Evolutionary conservation across 2,797 vertebrate genomes (phyloP).

Genomic region (Neosilurus mollespiculum): DNA sequence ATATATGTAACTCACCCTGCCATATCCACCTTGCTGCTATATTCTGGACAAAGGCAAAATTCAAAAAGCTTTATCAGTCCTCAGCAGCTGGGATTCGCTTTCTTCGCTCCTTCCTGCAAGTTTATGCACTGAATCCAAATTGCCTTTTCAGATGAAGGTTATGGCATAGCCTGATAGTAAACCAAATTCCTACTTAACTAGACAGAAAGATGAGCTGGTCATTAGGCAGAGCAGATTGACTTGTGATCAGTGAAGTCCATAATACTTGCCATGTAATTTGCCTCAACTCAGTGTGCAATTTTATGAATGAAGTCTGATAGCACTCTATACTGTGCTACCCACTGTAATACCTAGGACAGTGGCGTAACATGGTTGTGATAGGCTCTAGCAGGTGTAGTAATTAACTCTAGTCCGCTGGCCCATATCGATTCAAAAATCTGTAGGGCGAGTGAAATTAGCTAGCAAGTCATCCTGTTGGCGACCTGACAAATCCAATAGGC

Average conservation of each 20-base stretch:
- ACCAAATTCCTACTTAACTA: slow-evolving; percentile 65
- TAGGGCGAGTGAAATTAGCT: too few species aligned
- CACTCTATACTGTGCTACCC: slow-evolving; percentile 46
- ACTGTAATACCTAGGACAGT: too few species aligned
- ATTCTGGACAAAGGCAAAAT: slow-evolving; percentile 66
- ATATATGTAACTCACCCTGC: slow-evolving; percentile 56
- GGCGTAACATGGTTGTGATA: too few species aligned
- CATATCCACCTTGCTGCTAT: slow-evolving; percentile 53
- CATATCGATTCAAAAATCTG: too few species aligned
- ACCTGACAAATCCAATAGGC: too few species aligned
- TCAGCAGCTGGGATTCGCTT: slow-evolving; percentile 64
- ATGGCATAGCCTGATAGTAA: slow-evolving; percentile 65
- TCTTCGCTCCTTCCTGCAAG: slow-evolving; percentile 34
- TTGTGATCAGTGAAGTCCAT: slow-evolving; percentile 12
- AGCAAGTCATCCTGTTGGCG: too few species aligned
- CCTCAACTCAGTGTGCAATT: slow-evolving; percentile 31
- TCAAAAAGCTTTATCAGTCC: slow-evolving; percentile 71
- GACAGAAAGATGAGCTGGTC: slow-evolving; percentile 39
- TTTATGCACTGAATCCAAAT: slow-evolving; percentile 69
- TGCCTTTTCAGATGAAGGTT: slow-evolving; percentile 73
- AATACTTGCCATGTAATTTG: slow-evolving; percentile 30
- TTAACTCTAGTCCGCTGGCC: too few species aligned
- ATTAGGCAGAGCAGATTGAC: slow-evolving; percentile 38
- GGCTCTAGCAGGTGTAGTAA: too few species aligned
- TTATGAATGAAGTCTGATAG: slow-evolving; percentile 54